These are phyloP conservation scores for Drosophila meridiana DNA, from an alignment of 2,888 invertebrate species.

Conservation along the genomic window DNA sequence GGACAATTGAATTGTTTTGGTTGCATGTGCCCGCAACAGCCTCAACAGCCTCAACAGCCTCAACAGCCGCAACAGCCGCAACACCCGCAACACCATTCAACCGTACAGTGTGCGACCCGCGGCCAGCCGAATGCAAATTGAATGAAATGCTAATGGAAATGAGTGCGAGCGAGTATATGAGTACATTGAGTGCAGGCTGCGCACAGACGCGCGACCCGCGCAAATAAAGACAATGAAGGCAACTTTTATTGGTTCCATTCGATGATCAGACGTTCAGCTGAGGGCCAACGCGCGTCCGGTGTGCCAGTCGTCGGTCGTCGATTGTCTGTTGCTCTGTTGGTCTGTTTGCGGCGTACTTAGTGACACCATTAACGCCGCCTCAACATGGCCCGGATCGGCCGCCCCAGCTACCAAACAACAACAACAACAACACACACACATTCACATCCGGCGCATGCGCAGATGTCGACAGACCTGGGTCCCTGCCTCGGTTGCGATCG, in stretches of 20 bases:
- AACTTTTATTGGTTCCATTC: slow-evolving; percentile 84
- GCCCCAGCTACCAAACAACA: slow-evolving; percentile 39
- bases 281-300: slow-evolving; percentile 45
- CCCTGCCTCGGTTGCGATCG: slow-evolving; percentile 33
- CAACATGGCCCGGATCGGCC: slow-evolving; percentile 33
- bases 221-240: slow-evolving; percentile 78
- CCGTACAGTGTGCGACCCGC: slow-evolving; percentile 43
- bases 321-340: slow-evolving; percentile 31
- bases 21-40: slow-evolving; percentile 22
- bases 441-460: slow-evolving; percentile 76
- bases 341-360: slow-evolving; percentile 74
- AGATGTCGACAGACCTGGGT: slow-evolving; percentile 48
- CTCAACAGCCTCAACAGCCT: slow-evolving; percentile 46
- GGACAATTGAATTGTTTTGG: slow-evolving; percentile 76
- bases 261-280: slow-evolving; percentile 77
- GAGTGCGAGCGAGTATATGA: slow-evolving; percentile 53
- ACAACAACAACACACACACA: slow-evolving; percentile 24
- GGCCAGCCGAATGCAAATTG: slow-evolving; percentile 71
- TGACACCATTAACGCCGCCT: slow-evolving; percentile 79
- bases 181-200: slow-evolving; percentile 59
- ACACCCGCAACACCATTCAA: slow-evolving; percentile 70
- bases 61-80: slow-evolving; percentile 35
- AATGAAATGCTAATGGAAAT: slow-evolving; percentile 74
- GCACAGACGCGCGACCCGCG: slow-evolving; percentile 64
- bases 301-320: slow-evolving; percentile 34